A percentile compares a stretch with the other conserved stretches of the same genome.
These are phyloP conservation scores for Balearica regulorum DNA, from an alignment of 2,797 vertebrate genomes.

Conservation along the genomic window DNA sequence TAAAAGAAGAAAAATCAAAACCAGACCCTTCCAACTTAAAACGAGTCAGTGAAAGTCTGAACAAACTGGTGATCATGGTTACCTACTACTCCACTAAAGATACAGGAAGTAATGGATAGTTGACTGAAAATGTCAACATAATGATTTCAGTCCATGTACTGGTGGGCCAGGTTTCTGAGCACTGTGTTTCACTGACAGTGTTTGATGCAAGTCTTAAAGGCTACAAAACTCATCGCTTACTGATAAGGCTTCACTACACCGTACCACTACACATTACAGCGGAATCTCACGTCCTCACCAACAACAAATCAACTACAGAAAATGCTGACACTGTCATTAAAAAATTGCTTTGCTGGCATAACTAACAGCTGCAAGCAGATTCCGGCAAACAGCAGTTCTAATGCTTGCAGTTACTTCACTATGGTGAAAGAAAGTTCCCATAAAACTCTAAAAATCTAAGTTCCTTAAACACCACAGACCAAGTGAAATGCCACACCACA, in stretches of 20 bases:
- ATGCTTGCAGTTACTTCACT: background rate
- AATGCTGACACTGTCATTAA: background rate
- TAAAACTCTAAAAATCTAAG: background rate
- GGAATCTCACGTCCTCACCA: background rate
- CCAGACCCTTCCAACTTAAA: background rate
- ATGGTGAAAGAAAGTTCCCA: background rate
- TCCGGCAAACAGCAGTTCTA: background rate
- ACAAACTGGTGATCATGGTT: background rate
- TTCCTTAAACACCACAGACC: background rate
- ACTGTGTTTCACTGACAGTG: background rate
- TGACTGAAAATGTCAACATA: background rate
- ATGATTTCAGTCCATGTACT: background rate
- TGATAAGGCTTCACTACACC: background rate
- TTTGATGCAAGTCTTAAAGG: background rate
- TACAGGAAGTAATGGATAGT: background rate
- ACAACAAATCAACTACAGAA: background rate
- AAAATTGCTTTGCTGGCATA: background rate
- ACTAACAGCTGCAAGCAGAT: background rate
- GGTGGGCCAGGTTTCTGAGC: background rate
- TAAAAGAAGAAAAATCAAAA: background rate
- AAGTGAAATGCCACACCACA: background rate
- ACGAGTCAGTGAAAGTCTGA: background rate
- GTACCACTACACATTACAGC: background rate
- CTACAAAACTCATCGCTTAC: background rate
- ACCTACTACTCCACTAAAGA: background rate